Conservation (phyloP, 2,888 invertebrate genomes). For the Calameuta pallipes region DNA sequence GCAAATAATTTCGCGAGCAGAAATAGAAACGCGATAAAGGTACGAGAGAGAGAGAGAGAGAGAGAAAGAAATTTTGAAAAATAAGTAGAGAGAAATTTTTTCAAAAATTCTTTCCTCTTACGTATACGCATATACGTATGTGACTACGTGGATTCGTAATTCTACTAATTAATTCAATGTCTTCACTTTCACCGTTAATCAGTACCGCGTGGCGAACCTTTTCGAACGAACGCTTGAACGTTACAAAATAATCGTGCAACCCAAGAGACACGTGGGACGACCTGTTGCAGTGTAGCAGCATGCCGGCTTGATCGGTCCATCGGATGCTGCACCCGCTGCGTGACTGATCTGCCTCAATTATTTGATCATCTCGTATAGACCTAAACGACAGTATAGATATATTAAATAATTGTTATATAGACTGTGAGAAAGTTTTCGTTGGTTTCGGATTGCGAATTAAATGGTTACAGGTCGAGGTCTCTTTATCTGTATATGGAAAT, state of each 20-base stretch:
- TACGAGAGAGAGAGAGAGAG: not conserved
- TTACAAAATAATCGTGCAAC: not conserved
- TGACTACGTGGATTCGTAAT: not conserved
- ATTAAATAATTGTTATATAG: not conserved
- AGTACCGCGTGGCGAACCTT: not conserved
- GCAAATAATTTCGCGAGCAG: not conserved
- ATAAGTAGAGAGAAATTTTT: not conserved
- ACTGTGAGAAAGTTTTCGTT: not conserved
- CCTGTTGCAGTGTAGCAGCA: conserved; percentile 13
- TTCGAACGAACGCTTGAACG: not conserved
- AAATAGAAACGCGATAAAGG: not conserved
- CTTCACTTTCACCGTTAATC: not conserved
- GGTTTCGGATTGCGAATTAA: not conserved
- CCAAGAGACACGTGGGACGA: conserved; percentile 31
- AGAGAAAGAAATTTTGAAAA: not conserved
- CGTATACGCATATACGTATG: not conserved
- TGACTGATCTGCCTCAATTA: conserved; percentile 35
- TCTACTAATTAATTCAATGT: not conserved
- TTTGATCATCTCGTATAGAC: not conserved
- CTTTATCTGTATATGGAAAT: not conserved
- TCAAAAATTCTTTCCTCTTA: not conserved
- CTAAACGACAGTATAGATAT: not conserved
- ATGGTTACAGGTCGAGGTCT: not conserved
- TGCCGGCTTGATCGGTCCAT: not conserved
- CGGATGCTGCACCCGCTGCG: conserved; percentile 23